Evolutionary conservation across 2,797 vertebrate genomes (phyloP).

Genomic region (Enteromius mattozi): DNA sequence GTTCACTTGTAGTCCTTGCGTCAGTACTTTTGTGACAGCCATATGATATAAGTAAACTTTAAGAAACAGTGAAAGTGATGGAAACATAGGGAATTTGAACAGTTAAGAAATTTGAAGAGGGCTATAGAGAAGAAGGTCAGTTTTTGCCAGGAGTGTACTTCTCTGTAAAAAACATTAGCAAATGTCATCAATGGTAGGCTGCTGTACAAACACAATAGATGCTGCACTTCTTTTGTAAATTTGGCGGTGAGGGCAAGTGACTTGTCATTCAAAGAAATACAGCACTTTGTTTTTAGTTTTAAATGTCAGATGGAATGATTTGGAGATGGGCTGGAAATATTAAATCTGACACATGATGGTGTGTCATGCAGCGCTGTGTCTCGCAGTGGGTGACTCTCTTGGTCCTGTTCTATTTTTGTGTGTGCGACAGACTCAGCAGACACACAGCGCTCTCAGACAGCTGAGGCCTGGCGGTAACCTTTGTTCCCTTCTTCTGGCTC

Average conservation of each 20-base stretch:
- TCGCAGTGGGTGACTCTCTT: slow-evolving; percentile 33
- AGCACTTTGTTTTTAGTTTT: neutral
- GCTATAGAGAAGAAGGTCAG: neutral
- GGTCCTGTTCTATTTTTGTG: slow-evolving; percentile 50
- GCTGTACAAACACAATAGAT: slow-evolving; percentile 5
- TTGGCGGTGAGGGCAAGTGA: neutral
- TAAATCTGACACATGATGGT: slow-evolving; percentile 19
- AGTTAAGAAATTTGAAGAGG: slow-evolving; percentile 6
- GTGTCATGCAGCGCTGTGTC: slow-evolving; percentile 20
- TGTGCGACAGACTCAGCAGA: slow-evolving; percentile 42
- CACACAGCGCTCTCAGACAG: slow-evolving; percentile 31
- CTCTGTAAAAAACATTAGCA: slow-evolving; percentile 3
- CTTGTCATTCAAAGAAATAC: slow-evolving; percentile 17
- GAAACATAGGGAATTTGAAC: neutral
- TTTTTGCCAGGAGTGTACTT: slow-evolving; percentile 9
- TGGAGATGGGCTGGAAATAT: neutral
- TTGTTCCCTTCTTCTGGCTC: slow-evolving; percentile 24
- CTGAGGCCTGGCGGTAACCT: slow-evolving; percentile 47
- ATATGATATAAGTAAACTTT: slow-evolving; percentile 8
- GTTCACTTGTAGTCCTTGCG: neutral
- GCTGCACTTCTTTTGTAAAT: neutral
- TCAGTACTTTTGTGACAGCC: slow-evolving; percentile 7
- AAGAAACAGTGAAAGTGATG: slow-evolving; percentile 27
- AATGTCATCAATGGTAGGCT: neutral
- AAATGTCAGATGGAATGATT: slow-evolving; percentile 3